Percentiles rank a stretch among this genome's conserved stretches.
Conservation (phyloP, 2,113 vertebrate genomes). For the Psilopogon haemacephalus region DNA sequence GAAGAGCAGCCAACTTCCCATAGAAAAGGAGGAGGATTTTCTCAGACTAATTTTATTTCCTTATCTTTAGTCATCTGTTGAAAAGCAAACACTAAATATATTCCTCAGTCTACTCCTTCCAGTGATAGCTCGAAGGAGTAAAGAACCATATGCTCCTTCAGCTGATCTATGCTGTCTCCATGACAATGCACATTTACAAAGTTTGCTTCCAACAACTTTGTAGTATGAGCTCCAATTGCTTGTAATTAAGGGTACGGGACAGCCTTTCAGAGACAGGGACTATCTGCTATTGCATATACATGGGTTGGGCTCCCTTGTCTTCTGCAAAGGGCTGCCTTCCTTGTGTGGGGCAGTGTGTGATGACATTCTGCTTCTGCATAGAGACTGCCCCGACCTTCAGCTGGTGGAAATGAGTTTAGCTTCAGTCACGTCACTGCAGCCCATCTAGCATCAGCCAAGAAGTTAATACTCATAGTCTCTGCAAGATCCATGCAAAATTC, state of each 20-base stretch:
- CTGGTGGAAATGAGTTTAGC: neutral
- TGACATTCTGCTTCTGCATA: no score
- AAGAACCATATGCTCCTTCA: slow-evolving; percentile 71
- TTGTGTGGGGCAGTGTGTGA: accelerated
- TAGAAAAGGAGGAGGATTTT: slow-evolving; percentile 59
- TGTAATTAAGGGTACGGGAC: neutral
- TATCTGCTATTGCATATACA: accelerated
- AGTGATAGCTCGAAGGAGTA: slow-evolving; percentile 71
- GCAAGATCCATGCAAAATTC: neutral
- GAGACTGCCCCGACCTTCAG: neutral
- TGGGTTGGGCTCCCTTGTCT: neutral
- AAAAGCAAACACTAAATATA: slow-evolving; percentile 68
- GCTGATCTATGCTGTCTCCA: slow-evolving; percentile 67
- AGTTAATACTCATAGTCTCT: neutral
- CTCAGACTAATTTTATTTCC: slow-evolving; percentile 67
- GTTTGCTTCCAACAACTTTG: slow-evolving; percentile 35
- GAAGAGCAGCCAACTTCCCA: slow-evolving; percentile 53
- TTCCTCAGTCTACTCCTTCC: slow-evolving; percentile 65
- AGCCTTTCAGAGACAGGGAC: neutral
- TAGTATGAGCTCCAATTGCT: slow-evolving; percentile 24
- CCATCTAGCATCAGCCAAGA: neutral
- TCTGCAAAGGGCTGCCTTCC: neutral
- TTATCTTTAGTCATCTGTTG: slow-evolving; percentile 68
- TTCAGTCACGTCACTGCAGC: neutral
- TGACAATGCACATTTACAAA: slow-evolving; percentile 71